Base-by-base conservation (phyloP, 2,113 vertebrate genomes). In the Nothobranchius kuhntae region DNA sequence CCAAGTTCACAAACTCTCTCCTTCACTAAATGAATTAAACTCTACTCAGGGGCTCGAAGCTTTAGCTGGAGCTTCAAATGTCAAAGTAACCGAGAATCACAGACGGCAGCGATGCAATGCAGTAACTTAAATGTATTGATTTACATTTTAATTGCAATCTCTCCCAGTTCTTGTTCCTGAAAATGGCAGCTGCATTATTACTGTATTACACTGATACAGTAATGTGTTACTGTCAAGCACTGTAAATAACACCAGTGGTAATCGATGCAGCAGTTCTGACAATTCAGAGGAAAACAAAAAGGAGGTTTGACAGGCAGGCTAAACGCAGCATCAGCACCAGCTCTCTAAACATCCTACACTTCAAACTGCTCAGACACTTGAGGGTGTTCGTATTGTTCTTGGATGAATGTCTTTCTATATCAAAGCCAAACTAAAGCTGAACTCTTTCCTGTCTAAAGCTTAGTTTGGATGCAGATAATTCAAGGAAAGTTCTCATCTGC, bases 211-310 rank as follows among this genome's bases (percentile, higher is more conserved):
- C 7, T 6, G 26, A 46, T 14, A 14, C 44, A 15, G 40, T 7
- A 60, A 60, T 47, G 21, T 60, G 58, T 60, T 47, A 60, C 40
- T 60, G 58, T 60, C 21, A 45, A 47, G 24, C 13, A 2, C 40
- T 60, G 57, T n/a, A 46, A 45, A 45, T 14, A 30, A 60, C 40
- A 30, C 44, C 42, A 14, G 42, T 26, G 24, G 42, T 9, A 14
- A 46, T 26, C 21, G 13, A 46, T 60, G 42, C 13, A 1, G 13
- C 5, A 60, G 44, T 60, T 60, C 26, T 46, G 42, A 42, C 12
- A 10, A 13, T 42, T 45, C n/a, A 45, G 3, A 45, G 56, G 30
- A 30, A 30, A 30, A 30, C 4, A 30, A 30, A 30, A 44, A 45
- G 15, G 9, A 11, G 13, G 44, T 45, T 10, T 45, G 44, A 42